A percentile compares a stretch with the other conserved stretches of the same genome.
These are phyloP conservation scores for Sebastiscus tertius DNA, from an alignment of 2,797 vertebrate genomes.

Conservation along the genomic window DNA sequence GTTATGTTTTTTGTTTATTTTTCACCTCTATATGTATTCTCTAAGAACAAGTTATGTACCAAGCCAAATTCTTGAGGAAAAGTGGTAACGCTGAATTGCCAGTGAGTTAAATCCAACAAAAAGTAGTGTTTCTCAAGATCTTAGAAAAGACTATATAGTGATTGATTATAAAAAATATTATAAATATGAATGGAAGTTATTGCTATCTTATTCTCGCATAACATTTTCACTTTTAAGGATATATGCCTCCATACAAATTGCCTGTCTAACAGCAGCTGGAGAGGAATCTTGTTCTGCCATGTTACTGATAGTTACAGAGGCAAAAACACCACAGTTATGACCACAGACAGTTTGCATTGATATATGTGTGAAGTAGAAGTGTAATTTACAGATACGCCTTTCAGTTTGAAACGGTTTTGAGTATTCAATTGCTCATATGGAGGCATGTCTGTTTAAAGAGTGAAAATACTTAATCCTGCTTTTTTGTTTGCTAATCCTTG, in stretches of 20 bases:
- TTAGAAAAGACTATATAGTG: conserved; percentile 9
- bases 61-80: conserved; percentile 48
- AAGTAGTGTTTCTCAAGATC: conserved; percentile 25
- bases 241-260: conserved; percentile 32
- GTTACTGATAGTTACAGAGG: background rate
- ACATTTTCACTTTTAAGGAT: conserved; percentile 46
- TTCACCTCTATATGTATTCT: conserved; percentile 71
- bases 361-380: conserved; percentile 25
- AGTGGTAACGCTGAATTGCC: conserved; percentile 63
- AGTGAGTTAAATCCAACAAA: conserved; percentile 25
- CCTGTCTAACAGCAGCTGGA: conserved; percentile 3
- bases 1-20: conserved; percentile 50
- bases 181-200: conserved; percentile 18
- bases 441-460: conserved; percentile 56
- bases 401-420: conserved; percentile 8
- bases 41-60: conserved; percentile 47
- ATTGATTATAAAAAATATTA: background rate
- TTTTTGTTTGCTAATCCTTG: conserved; percentile 58
- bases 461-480: conserved; percentile 76
- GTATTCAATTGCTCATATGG: conserved; percentile 8
- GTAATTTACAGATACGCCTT: conserved; percentile 11
- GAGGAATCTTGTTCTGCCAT: background rate
- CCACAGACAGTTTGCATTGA: conserved; percentile 13
- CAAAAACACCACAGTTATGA: conserved; percentile 6
- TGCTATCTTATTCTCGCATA: conserved; percentile 17